These are phyloP conservation scores for Girardia tigrina DNA, from an alignment of 2,888 invertebrate species.

Conservation along the genomic window DNA sequence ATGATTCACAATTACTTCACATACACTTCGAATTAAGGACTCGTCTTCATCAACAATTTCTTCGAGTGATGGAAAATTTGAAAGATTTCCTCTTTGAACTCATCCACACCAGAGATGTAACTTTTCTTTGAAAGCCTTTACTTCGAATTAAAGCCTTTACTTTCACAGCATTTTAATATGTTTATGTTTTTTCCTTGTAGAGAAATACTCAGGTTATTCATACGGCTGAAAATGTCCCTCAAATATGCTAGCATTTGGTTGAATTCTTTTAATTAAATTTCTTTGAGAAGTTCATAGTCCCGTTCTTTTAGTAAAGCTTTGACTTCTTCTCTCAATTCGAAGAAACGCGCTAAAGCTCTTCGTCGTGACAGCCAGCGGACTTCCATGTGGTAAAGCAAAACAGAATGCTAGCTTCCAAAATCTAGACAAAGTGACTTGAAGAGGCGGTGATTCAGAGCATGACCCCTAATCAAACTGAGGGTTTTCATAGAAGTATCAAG, in stretches of 20 bases:
- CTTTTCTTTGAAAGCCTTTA: not conserved
- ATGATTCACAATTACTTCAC: not conserved
- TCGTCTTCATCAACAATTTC: not conserved
- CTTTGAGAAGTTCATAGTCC: no score
- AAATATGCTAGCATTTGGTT: not conserved
- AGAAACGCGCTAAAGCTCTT: slow-evolving; percentile 30
- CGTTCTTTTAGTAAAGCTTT: slow-evolving; percentile 29
- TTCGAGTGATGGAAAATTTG: slow-evolving; percentile 26
- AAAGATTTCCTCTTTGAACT: not conserved
- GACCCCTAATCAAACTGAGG: slow-evolving; percentile 37
- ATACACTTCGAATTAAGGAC: not conserved
- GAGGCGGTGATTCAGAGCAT: slow-evolving; percentile 38
- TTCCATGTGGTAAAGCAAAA: slow-evolving; percentile 39
- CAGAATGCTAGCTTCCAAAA: slow-evolving; percentile 36
- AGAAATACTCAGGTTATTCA: slow-evolving; percentile 15
- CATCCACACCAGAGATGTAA: not conserved
- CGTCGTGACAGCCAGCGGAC: slow-evolving; percentile 38
- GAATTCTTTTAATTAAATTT: not conserved
- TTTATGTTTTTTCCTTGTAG: slow-evolving; percentile 14
- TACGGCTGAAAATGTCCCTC: slow-evolving; percentile 8
- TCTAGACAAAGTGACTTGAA: slow-evolving; percentile 38
- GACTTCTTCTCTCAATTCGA: slow-evolving; percentile 36
- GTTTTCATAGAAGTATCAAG: no score
- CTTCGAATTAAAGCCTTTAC: no score
- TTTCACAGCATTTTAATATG: slow-evolving; percentile 4